Conservation (phyloP, 2,888 invertebrate genomes). For the Augiades crinisus region DNA sequence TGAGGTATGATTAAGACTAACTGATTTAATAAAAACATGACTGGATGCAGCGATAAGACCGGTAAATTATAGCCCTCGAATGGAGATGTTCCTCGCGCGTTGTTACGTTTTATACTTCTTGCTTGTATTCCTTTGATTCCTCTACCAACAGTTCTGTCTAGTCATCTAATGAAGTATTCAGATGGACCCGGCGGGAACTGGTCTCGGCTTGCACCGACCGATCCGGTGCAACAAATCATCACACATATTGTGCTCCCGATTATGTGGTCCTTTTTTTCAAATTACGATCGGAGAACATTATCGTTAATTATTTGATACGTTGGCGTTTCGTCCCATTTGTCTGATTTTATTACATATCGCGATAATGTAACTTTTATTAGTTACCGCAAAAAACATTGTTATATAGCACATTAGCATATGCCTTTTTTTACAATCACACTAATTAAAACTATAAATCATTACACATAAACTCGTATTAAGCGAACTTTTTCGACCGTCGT, state of each 20-base stretch:
- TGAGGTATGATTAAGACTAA: slow-evolving; percentile 28
- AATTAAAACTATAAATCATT: slow-evolving; percentile 25
- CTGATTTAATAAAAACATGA: slow-evolving; percentile 18
- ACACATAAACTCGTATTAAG: slow-evolving; percentile 39
- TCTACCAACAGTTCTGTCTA: slow-evolving; percentile 60
- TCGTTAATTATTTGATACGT: background rate
- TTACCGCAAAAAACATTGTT: no score
- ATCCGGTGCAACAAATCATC: slow-evolving; percentile 59
- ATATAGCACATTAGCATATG: no score
- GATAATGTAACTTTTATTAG: no score
- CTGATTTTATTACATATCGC: no score
- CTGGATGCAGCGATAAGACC: slow-evolving; percentile 12
- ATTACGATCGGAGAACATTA: background rate
- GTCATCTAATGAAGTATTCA: slow-evolving; percentile 79
- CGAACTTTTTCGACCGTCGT: slow-evolving; percentile 37
- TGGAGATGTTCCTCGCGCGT: slow-evolving; percentile 38
- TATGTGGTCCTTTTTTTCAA: slow-evolving; percentile 52
- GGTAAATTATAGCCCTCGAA: slow-evolving; percentile 22
- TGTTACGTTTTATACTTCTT: slow-evolving; percentile 48
- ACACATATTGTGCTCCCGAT: slow-evolving; percentile 50
- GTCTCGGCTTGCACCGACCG: slow-evolving; percentile 38
- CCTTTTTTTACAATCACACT: no score
- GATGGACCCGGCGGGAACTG: slow-evolving; percentile 41
- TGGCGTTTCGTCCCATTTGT: no score
- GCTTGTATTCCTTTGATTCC: slow-evolving; percentile 40